Percentiles rank a stretch among this genome's conserved stretches.
Conservation (phyloP, 2,113 vertebrate genomes). For the Colossoma macropomum region DNA sequence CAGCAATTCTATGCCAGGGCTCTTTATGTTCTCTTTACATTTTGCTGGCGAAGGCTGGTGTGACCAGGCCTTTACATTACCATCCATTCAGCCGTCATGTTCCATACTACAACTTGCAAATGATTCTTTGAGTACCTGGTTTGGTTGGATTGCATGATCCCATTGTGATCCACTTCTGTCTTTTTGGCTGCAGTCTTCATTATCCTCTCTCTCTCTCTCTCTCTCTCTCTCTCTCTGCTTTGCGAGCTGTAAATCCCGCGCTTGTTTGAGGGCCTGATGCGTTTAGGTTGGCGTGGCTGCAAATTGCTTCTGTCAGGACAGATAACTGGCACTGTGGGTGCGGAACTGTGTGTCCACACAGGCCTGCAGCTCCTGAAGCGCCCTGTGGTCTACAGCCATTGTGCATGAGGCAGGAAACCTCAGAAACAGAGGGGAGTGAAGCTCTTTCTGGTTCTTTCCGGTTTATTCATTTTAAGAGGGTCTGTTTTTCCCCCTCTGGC, state of each 20-base stretch:
- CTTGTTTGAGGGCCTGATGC: constrained; percentile 56
- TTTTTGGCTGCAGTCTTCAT: neutral
- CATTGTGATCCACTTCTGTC: constrained; percentile 3
- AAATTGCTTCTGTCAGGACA: constrained; percentile 79
- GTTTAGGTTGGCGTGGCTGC: constrained; percentile 67
- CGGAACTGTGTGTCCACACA: constrained; percentile 59
- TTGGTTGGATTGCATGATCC: neutral
- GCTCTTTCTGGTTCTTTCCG: neutral
- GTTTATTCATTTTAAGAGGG: neutral
- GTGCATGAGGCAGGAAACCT: neutral
- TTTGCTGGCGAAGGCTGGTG: too few species aligned
- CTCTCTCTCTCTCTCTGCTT: constrained; percentile 34
- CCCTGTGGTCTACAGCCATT: constrained; percentile 5
- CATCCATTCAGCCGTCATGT: too few species aligned
- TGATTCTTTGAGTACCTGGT: neutral
- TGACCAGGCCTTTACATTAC: too few species aligned
- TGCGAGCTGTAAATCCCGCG: constrained; percentile 64
- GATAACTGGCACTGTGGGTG: constrained; percentile 71
- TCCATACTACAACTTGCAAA: too few species aligned
- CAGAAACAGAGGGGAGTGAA: neutral
- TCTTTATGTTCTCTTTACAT: too few species aligned
- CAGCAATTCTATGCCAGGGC: too few species aligned
- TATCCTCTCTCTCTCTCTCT: constrained; percentile 26
- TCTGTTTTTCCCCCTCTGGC: constrained; percentile 54
- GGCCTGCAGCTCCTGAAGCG: constrained; percentile 6